phyloP scores from a whole-genome alignment of 2,113 vertebrate genomes.

The Neogobius melanostomus region DNA sequence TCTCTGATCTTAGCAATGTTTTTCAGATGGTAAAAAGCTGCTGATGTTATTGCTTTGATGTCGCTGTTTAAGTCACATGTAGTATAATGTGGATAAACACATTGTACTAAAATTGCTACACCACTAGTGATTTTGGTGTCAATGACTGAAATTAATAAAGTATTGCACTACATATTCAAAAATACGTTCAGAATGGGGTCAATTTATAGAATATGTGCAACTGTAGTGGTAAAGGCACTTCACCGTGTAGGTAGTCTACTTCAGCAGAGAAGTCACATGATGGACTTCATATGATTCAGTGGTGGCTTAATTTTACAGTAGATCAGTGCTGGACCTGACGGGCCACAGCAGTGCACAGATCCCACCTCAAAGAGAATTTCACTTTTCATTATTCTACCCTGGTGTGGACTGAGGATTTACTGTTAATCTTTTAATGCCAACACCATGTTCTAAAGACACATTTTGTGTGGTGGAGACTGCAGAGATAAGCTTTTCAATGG shows the following conservation, averaged over 20 bases:
- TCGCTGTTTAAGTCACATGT: too few relatives aligned
- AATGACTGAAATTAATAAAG: too few relatives aligned
- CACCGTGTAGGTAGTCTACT: constrained; percentile 17
- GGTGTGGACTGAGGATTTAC: constrained; percentile 59
- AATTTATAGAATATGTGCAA: not conserved
- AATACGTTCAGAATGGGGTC: not conserved
- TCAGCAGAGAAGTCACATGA: constrained; percentile 57
- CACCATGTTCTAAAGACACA: constrained; percentile 18
- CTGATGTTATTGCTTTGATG: too few relatives aligned
- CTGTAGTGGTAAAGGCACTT: not conserved
- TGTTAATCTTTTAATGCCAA: constrained; percentile 73
- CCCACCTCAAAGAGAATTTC: constrained; percentile 65
- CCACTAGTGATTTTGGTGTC: too few relatives aligned
- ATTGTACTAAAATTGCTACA: too few relatives aligned
- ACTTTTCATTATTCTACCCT: constrained; percentile 56
- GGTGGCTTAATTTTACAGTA: constrained; percentile 43
- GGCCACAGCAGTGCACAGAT: constrained; percentile 36
- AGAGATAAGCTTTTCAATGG: not conserved
- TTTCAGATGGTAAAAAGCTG: too few relatives aligned
- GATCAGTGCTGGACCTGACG: constrained; percentile 36
- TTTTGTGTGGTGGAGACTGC: constrained; percentile 13
- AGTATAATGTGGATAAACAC: too few relatives aligned
- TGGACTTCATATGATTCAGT: constrained; percentile 49
- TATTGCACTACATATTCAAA: not conserved
- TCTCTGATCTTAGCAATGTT: too few relatives aligned